Evolutionary conservation across 2,113 vertebrate genomes (phyloP), one percentile per base, ranked within the genome.

Genomic region (Tachuris rubrigastra): DNA sequence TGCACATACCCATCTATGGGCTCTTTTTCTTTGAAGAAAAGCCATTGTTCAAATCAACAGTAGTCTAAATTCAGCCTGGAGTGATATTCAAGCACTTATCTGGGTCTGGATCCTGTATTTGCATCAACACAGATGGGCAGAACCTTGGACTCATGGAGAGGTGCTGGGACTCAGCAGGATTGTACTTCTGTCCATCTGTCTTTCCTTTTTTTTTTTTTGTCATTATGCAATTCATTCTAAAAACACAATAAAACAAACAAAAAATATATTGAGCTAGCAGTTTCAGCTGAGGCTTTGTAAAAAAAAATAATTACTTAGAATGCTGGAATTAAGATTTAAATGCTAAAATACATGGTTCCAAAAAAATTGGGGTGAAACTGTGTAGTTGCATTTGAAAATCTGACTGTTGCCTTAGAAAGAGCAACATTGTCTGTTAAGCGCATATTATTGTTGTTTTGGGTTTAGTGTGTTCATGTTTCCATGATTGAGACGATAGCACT

Each of bases 151-250:
- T 88, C 7, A 4, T 3, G 30, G 56, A 72, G 73, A 72, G 56
- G 56, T 86, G 83, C 69, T 93, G 83, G 20, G 52, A 56, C 95
- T 56, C 96, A 94, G 92, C 90, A 93, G 90, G 95, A 37, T 5
- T 81, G 65, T n/a, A 66, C 55, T 21, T 85, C 63, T 75, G n/a
- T 16, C 96, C 95, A 96, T 96, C 95, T 95, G 95, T 56, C 52
- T 7, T 33, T 69, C 58, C 37, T 47, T 35, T 22, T 28, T 23
- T 35, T 58, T 33, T 42, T 30, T 35, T 59, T 12, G 4, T 30
- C 9, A 52, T 85, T 23, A 16, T n/a, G 24, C 28, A 41, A 65
- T 72, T 78, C 1, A 27, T 56, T 88, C 85, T n/a, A 67, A 96
- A 88, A 80, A n/a, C 46, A 39, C 8, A 82, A 73, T 20, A 28